phyloP scores from a whole-genome alignment of 2,113 vertebrate genomes.

The Cochlearius cochlearius region DNA sequence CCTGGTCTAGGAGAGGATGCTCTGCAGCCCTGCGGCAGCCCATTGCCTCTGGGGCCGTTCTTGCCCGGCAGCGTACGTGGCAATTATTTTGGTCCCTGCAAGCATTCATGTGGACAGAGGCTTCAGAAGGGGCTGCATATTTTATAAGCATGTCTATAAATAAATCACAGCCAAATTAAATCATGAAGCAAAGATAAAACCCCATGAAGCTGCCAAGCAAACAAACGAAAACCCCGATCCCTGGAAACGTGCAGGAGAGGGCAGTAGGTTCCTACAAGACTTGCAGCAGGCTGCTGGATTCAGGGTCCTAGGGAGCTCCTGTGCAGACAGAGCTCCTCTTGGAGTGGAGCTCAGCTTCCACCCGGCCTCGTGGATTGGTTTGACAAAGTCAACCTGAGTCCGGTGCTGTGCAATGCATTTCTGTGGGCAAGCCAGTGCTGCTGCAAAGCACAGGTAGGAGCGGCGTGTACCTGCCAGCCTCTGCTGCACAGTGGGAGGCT shows the following conservation, averaged over 20 bases:
- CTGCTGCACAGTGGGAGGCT: fast-evolving
- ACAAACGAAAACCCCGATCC: too few species aligned
- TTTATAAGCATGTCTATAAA: not conserved
- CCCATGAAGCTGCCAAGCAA: not conserved
- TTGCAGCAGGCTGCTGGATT: not conserved
- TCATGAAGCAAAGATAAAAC: not conserved
- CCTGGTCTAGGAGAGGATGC: fast-evolving
- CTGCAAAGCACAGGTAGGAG: not conserved
- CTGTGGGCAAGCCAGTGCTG: not conserved
- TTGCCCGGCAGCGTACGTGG: fast-evolving
- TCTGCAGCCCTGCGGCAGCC: not conserved
- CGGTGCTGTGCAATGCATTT: not conserved
- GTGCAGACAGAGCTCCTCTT: not conserved
- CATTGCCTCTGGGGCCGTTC: not conserved
- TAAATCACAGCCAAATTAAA: not conserved
- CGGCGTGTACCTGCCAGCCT: not conserved
- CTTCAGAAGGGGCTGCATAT: not conserved
- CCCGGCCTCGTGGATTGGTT: fast-evolving
- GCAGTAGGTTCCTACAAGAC: not conserved
- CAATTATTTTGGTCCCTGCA: not conserved
- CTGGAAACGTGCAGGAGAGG: not conserved
- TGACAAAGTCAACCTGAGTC: not conserved
- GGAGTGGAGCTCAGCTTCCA: not conserved
- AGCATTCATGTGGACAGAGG: not conserved
- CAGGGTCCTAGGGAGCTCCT: not conserved